These are phyloP conservation scores for Tympanoctomys barrerae DNA, from an alignment of 2,797 vertebrate species.

Conservation along the genomic window DNA sequence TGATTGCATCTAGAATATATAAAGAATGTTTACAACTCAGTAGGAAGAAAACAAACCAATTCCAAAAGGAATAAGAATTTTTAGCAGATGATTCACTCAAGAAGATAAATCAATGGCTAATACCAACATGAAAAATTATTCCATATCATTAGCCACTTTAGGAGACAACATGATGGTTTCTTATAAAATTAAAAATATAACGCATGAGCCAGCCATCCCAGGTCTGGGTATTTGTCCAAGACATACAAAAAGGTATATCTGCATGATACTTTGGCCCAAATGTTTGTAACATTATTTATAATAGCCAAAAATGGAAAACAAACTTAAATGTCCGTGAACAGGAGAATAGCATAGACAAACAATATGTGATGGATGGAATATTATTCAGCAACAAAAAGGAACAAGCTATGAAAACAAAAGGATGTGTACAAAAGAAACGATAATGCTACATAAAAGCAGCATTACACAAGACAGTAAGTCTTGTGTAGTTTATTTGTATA, in stretches of 20 bases:
- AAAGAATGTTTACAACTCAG: not conserved
- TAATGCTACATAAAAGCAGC: not conserved
- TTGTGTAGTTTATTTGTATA: not conserved
- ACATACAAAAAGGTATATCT: slow-evolving; percentile 1
- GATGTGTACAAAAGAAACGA: not conserved
- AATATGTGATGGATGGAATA: not conserved
- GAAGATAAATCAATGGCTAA: not conserved
- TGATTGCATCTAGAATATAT: slow-evolving; percentile 1
- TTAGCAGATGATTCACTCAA: slow-evolving; percentile 48
- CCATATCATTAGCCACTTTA: not conserved
- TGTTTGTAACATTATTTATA: not conserved
- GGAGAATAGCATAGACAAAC: not conserved
- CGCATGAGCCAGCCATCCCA: not conserved
- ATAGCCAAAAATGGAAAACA: slow-evolving; percentile 10
- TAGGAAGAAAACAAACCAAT: not conserved
- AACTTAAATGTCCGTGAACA: not conserved
- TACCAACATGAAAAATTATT: slow-evolving; percentile 42
- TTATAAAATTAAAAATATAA: slow-evolving; percentile 7
- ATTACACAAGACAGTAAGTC: slow-evolving; percentile 20
- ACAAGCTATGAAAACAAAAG: not conserved
- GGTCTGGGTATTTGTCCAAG: slow-evolving; percentile 14
- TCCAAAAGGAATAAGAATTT: slow-evolving; percentile 44
- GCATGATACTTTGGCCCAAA: slow-evolving; percentile 32
- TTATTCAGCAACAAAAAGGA: slow-evolving; percentile 21
- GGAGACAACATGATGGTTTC: not conserved